Evolutionary conservation across 64 coral and sea anemone genomes (phyloP), one percentile per base, ranked within the genome.

Genomic region (Anthopleura sola): DNA sequence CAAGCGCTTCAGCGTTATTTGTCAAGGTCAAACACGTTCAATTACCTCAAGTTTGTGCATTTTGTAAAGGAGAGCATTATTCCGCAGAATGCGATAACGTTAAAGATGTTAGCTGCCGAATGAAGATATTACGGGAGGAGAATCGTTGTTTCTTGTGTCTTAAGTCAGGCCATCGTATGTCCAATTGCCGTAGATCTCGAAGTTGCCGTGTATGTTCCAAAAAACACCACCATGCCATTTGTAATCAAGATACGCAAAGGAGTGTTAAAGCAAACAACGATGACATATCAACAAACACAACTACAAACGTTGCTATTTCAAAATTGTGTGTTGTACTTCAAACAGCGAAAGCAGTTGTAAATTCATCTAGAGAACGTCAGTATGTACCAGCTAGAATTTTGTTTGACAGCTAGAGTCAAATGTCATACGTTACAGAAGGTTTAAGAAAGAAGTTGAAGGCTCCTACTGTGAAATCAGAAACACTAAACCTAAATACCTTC

Each of bases 111-210:
- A 12, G 11, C 21, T 9, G 6, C 5, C 60, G 60, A 29, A 66
- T 26, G 60, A 66, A 66, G 60, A 66, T 7, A 2, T 26, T 66
- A 29, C 60, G n/a, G 1, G n/a, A 66, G 11, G n/a, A 66, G 11
- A 66, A 26, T 66, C 60, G n/a, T 66, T 66, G 24, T 66, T 66
- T 66, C n/a, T 66, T 66, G 60, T 66, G 60, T 11, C 60, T 66
- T 28, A 66, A 66, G n/a, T 26, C 60, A 24, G n/a, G 62, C 26
- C 62, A 68, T 29, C 62, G n/a, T 11, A 8, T 29, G 24, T 3
- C 23, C 6, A 11, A 66, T 3, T 66, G 60, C n/a, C 60, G n/a
- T 66, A 66, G 60, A 66, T 66, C 60, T 26, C 2, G n/a, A 24
- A 66, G n/a, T 26, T 66, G 21, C n/a, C 60, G 60, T 8, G 60